These are phyloP conservation scores for Tachina grossa DNA, from an alignment of 2,888 invertebrate species.

Conservation along the genomic window DNA sequence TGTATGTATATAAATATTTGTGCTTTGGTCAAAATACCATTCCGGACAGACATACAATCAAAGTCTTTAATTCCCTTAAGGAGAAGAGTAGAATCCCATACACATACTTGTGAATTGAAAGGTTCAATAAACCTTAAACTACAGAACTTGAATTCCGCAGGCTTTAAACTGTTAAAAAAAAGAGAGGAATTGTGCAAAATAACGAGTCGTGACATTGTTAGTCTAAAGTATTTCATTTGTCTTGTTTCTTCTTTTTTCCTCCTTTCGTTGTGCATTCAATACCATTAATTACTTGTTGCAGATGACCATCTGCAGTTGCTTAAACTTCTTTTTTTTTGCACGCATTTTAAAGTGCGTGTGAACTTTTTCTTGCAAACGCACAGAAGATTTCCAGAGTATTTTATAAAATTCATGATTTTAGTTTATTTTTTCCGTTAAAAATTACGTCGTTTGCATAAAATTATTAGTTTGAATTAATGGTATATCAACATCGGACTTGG, in stretches of 20 bases:
- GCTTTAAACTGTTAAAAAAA: slow-evolving; percentile 44
- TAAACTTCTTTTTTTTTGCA: slow-evolving; percentile 18
- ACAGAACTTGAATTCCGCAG: slow-evolving; percentile 57
- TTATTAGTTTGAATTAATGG: slow-evolving; percentile 34
- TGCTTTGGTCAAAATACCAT: slow-evolving; percentile 39
- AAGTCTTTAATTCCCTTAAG: slow-evolving; percentile 33
- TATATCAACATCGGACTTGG: slow-evolving; percentile 7
- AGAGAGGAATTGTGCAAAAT: slow-evolving; percentile 36
- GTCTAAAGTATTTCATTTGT: slow-evolving; percentile 50
- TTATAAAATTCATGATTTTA: slow-evolving; percentile 34
- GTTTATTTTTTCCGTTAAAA: not conserved
- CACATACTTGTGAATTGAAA: slow-evolving; percentile 27
- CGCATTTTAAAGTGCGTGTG: slow-evolving; percentile 59
- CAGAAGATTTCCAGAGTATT: slow-evolving; percentile 28
- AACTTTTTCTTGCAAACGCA: slow-evolving; percentile 35
- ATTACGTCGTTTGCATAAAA: slow-evolving; percentile 52
- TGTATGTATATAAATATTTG: not conserved
- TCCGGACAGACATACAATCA: slow-evolving; percentile 2
- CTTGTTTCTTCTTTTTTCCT: slow-evolving; percentile 13
- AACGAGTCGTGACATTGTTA: slow-evolving; percentile 58
- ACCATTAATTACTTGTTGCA: slow-evolving; percentile 65
- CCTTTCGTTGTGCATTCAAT: slow-evolving; percentile 23
- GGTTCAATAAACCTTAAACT: slow-evolving; percentile 54
- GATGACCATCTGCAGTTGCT: slow-evolving; percentile 55
- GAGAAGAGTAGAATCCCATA: not conserved